Evolutionary conservation across 2,113 vertebrate species (phyloP).

Genomic region (Trichomycterus rosablanca): DNA sequence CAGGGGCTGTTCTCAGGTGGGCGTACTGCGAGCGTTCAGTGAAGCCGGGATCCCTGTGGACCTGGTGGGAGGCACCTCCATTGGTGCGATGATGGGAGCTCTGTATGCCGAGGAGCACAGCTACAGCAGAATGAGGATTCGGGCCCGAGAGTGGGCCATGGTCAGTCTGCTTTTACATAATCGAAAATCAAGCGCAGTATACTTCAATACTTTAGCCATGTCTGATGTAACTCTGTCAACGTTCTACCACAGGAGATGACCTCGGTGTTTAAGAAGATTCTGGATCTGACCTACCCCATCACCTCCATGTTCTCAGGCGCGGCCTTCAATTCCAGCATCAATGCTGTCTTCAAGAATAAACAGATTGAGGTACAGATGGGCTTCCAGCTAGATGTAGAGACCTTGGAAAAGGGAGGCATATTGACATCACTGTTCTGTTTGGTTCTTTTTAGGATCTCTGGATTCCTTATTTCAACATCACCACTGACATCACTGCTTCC

Average conservation of each 20-base stretch:
- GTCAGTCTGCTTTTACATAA: slow-evolving; percentile 59
- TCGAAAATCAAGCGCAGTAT: background rate
- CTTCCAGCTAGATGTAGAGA: no score
- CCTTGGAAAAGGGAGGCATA: no score
- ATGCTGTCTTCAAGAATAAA: slow-evolving; percentile 77
- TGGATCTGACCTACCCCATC: slow-evolving; percentile 88
- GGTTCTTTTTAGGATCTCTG: slow-evolving; percentile 78
- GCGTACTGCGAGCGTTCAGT: slow-evolving; percentile 76
- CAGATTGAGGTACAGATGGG: slow-evolving; percentile 81
- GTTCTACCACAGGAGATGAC: slow-evolving; percentile 75
- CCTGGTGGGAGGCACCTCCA: slow-evolving; percentile 87
- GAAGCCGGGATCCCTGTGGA: slow-evolving; percentile 86
- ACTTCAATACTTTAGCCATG: no score
- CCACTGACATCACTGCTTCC: slow-evolving; percentile 88
- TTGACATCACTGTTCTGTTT: background rate
- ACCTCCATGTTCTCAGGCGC: slow-evolving; percentile 94
- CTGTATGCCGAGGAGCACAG: slow-evolving; percentile 86
- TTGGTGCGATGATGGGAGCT: slow-evolving; percentile 86
- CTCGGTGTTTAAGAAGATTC: slow-evolving; percentile 76
- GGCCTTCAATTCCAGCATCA: slow-evolving; percentile 80
- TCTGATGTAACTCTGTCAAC: background rate
- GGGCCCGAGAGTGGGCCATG: slow-evolving; percentile 90
- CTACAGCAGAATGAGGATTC: slow-evolving; percentile 80
- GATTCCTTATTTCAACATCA: slow-evolving; percentile 89
- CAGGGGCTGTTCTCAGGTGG: slow-evolving; percentile 90